Conservation (phyloP, 2,113 vertebrate species). For the Chionomys nivalis region DNA sequence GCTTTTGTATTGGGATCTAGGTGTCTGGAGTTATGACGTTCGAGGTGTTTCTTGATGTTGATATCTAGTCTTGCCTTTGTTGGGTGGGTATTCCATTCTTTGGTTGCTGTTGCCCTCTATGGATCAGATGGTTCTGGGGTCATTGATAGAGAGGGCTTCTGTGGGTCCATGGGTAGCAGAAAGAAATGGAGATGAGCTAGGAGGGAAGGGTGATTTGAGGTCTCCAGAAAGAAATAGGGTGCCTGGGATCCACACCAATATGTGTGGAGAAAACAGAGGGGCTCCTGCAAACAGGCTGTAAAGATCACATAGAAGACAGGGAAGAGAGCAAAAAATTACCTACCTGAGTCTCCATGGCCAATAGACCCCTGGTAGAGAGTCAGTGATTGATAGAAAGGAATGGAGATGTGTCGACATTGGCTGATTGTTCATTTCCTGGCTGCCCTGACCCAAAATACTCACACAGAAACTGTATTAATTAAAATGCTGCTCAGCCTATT, state of each 20-base stretch:
- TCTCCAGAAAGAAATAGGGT: not conserved
- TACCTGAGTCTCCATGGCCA: not conserved
- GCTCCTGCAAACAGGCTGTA: not conserved
- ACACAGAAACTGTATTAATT: too few relatives aligned
- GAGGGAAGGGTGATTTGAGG: not conserved
- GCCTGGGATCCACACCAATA: not conserved
- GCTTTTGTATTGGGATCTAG: not conserved
- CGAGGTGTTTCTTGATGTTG: not conserved
- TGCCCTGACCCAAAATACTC: too few relatives aligned
- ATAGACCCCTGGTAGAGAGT: not conserved
- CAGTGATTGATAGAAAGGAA: not conserved
- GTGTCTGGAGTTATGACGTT: not conserved
- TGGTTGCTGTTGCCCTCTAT: not conserved
- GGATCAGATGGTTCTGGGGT: not conserved
- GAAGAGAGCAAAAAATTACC: not conserved
- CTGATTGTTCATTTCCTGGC: too few relatives aligned
- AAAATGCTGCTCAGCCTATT: too few relatives aligned
- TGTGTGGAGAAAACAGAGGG: not conserved
- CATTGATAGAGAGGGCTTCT: not conserved
- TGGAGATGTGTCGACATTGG: not conserved
- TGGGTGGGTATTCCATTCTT: not conserved
- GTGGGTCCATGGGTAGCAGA: not conserved
- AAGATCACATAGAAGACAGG: not conserved
- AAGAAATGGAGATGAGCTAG: not conserved
- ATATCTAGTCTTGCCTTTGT: not conserved